Conservation (phyloP, 2,113 vertebrate species). For the Sinocyclocheilus grahami region DNA sequence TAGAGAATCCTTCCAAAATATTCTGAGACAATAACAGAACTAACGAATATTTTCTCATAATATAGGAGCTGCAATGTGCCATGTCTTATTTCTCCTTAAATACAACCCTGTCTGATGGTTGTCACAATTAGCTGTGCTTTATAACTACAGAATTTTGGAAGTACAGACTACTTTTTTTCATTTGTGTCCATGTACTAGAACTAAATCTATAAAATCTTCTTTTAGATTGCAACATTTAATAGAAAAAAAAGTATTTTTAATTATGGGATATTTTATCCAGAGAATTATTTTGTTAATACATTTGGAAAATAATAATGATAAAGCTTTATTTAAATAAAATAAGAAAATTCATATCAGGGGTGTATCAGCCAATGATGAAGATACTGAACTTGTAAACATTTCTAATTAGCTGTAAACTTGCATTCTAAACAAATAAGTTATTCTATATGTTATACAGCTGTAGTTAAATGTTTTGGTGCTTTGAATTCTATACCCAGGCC, state of each 20-base stretch:
- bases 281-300: conserved; percentile 68
- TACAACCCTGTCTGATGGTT: conserved; percentile 7
- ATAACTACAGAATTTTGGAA: conserved; percentile 3
- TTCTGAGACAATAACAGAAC: conserved; percentile 18
- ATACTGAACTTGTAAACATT: conserved; percentile 50
- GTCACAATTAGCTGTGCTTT: conserved; percentile 12
- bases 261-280: conserved; percentile 67
- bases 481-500: conserved; percentile 50
- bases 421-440: conserved; percentile 51
- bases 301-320: conserved; percentile 59
- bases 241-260: conserved; percentile 61
- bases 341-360: conserved; percentile 57
- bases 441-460: conserved; percentile 47
- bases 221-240: conserved; percentile 59
- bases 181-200: conserved; percentile 50
- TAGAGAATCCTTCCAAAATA: conserved; percentile 24
- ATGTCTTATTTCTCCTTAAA: neutral
- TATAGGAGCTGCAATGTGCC: conserved; percentile 16
- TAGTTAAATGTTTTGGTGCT: conserved; percentile 58
- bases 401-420: conserved; percentile 56
- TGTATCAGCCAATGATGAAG: conserved; percentile 51
- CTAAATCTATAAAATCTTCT: conserved; percentile 57
- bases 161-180: conserved; percentile 24
- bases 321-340: conserved; percentile 64
- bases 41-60: conserved; percentile 3